Base-by-base conservation (phyloP, 2,888 invertebrate species). In the Leptinotarsa juncta region DNA sequence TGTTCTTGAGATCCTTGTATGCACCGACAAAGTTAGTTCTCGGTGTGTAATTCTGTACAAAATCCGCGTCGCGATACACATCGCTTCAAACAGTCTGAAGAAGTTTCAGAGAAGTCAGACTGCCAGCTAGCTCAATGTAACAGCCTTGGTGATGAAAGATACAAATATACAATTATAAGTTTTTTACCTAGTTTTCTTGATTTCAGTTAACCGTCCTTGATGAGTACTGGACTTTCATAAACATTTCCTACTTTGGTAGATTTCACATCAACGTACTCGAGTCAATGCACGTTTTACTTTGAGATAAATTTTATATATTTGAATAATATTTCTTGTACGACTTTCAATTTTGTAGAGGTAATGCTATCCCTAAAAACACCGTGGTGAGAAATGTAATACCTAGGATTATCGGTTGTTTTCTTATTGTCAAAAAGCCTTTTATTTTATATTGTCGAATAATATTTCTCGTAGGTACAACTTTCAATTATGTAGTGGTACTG, bases 331-430 rank as follows among this genome's bases (percentile, higher is more conserved):
- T 18, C 55, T 68, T 0, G 4, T 26, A 26, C 26, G 26, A 26
- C 26, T 26, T 26, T 26, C 26, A 26, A 4, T 26, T 26, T 26
- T 26, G 5, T 26, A 10, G 82, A 82, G 2, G 70, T 26, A 53
- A 77, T 80, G n/a, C 65, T 50, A 62, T 80, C 73, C 68, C 79
- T 80, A 15, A 79, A 18, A 5, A 83, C 81, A 15, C 77, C 79
- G 69, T 83, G 82, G 73, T 83, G 82, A 3, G 83, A 81, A 26
- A 83, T 67, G 74, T 78, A 81, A 71, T 69, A 79, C 26, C 50
- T 70, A 5, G 53, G n/a, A 55, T 53, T n/a, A 53, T 3, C 66
- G 10, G 14, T 70, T 26, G 23, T 23, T 10, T 42, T 18, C 20
- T 72, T 60, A 3, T 50, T 42, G 4, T 70, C 60, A 32, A 51